Percentiles rank a stretch among this genome's conserved stretches.
phyloP scores from a whole-genome alignment of 2,113 vertebrate species.

The Lipotes vexillifer region DNA sequence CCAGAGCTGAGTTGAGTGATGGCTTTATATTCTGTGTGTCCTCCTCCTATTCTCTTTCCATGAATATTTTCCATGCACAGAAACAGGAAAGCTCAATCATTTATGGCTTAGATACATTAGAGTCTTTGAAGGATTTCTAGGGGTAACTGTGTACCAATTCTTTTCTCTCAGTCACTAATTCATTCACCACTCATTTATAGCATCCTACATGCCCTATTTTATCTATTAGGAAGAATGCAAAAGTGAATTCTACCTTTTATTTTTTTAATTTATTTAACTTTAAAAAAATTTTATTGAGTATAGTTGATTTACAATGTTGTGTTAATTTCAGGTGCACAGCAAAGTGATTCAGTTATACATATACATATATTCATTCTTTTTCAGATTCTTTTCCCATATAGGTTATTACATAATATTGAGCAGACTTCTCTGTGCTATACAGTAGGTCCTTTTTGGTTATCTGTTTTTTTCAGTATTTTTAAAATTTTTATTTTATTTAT shows the following conservation, averaged over 20 bases:
- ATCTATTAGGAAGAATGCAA: not conserved
- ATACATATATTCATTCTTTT: too few relatives aligned
- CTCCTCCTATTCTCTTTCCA: not conserved
- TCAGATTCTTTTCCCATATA: too few relatives aligned
- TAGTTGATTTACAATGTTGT: too few relatives aligned
- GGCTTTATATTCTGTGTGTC: not conserved
- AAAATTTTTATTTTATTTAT: too few relatives aligned
- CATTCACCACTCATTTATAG: not conserved
- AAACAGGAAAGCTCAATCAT: not conserved
- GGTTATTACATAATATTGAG: too few relatives aligned
- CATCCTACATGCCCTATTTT: not conserved
- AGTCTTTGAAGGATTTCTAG: not conserved
- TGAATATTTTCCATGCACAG: not conserved
- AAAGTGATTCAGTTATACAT: too few relatives aligned
- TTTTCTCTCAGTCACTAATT: not conserved
- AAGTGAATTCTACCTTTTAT: not conserved
- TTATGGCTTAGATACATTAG: not conserved
- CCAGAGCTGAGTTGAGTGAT: not conserved
- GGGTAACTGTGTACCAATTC: not conserved
- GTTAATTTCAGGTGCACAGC: too few relatives aligned
- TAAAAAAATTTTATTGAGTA: too few relatives aligned
- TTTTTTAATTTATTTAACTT: too few relatives aligned
- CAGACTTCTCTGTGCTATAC: too few relatives aligned
- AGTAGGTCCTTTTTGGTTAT: too few relatives aligned
- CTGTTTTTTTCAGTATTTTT: too few relatives aligned